Conservation (phyloP, 2,797 vertebrate genomes). For the Eulemur mongoz region DNA sequence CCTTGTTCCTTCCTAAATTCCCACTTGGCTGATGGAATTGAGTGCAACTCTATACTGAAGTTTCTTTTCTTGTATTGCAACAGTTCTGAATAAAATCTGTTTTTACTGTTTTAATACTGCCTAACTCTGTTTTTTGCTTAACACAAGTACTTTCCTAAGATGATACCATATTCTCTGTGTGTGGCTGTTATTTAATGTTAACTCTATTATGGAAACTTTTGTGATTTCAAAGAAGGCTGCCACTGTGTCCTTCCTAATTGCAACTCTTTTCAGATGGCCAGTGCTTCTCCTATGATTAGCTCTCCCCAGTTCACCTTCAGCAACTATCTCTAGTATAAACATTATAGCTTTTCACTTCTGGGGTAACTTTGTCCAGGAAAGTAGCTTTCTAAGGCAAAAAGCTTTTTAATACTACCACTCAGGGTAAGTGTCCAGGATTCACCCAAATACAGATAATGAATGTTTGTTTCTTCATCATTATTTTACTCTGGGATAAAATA, state of each 20-base stretch:
- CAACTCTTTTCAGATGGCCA: neutral
- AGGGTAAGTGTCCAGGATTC: neutral
- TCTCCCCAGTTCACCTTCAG: neutral
- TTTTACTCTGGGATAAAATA: neutral
- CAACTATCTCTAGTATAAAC: neutral
- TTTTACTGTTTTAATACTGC: neutral
- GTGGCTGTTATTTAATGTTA: neutral
- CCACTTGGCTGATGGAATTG: neutral
- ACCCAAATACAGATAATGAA: neutral
- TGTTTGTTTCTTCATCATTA: neutral
- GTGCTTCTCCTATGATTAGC: neutral
- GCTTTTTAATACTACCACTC: neutral
- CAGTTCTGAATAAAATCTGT: neutral
- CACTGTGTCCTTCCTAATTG: accelerated
- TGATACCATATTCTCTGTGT: neutral
- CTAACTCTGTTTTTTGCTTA: neutral
- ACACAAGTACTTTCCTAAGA: neutral
- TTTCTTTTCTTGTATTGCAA: neutral
- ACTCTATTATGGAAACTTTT: neutral
- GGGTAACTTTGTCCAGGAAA: neutral
- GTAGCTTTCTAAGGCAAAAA: neutral
- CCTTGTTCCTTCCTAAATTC: neutral
- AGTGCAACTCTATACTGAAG: neutral
- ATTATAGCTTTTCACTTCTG: neutral
- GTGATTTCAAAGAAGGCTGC: neutral